Conservation (phyloP, 2,888 invertebrate species). For the Perdita meconis region DNA sequence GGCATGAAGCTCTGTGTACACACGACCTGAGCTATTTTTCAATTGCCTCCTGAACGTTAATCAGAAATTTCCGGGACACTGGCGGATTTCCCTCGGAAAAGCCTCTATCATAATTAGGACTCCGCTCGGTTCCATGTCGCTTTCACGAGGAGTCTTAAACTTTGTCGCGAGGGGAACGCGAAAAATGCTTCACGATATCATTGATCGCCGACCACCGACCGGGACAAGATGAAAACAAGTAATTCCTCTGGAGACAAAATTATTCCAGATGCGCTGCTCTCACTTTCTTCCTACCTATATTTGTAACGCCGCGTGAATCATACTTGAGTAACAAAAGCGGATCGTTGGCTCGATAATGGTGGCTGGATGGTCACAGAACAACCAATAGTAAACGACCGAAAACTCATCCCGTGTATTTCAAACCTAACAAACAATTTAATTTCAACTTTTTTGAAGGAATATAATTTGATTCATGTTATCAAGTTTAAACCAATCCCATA, state of each 20-base stretch:
- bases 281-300: conserved; percentile 23
- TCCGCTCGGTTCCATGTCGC: not conserved
- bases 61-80: conserved; percentile 39
- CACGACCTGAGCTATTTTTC: conserved; percentile 43
- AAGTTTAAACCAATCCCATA: no score
- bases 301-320: conserved; percentile 47
- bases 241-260: conserved; percentile 8
- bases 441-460: no score
- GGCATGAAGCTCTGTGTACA: conserved; percentile 32
- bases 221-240: not conserved
- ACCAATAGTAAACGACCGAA: no score
- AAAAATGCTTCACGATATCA: not conserved
- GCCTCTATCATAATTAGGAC: conserved; percentile 44
- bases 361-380: no score
- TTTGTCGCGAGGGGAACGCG: not conserved
- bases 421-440: no score
- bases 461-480: no score
- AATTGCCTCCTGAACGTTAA: conserved; percentile 47
- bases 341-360: conserved; percentile 48
- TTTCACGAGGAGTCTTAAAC: conserved; percentile 26
- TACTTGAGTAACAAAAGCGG: conserved; percentile 7
- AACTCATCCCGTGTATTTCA: no score
- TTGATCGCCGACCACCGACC: conserved; percentile 7
- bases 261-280: conserved; percentile 22
- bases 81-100: conserved; percentile 19